Evolutionary conservation across 2,113 vertebrate genomes (phyloP), one percentile per base, ranked within the genome.

Genomic region (Carettochelys insculpta): DNA sequence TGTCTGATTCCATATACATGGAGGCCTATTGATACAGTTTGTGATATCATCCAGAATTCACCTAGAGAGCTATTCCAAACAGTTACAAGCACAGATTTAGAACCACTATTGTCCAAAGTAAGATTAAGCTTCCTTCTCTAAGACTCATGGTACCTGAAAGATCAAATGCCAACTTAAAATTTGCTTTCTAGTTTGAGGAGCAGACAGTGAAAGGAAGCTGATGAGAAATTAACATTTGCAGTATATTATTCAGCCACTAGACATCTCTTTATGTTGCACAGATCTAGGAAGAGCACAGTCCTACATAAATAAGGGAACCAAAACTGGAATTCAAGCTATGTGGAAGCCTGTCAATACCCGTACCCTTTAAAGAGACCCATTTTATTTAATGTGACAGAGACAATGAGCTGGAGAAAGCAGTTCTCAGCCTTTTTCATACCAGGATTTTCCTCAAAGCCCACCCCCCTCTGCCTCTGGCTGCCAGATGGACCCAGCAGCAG

Each of bases 281-380:
- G 65, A 68, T 38, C 68, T 47, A 87, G 77, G 38, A 43, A 87
- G 53, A 92, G 75, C 53, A 51, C 38, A 73, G 48, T 47, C 86
- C 88, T 82, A 84, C 52, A 7, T 61, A 92, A 90, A 65, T 61
- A 91, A 90, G 88, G 41, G 52, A 85, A 86, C 81, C 16, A 91
- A 87, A 88, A 34, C 45, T 93, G 89, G 52, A 93, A 50, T n/a
- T 92, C 82, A 77, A 82, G 68, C 65, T 56, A 45, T 19, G 4
- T 80, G 75, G 45, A 95, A 85, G 48, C 53, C 87, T 94, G 80
- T 92, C 27, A 5, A 17, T 51, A 17, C 95, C 94, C 92, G 95
- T 95, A n/a, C n/a, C n/a, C n/a, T n/a, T n/a, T n/a, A n/a, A 96
- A 82, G 86, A 95, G 68, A 89, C 79, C 92, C 82, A 83, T 80